A percentile compares a stretch with the other conserved stretches of the same genome.
Evolutionary conservation across 2,797 vertebrate species (phyloP).

Genomic region (Pseudochaenichthys georgianus): DNA sequence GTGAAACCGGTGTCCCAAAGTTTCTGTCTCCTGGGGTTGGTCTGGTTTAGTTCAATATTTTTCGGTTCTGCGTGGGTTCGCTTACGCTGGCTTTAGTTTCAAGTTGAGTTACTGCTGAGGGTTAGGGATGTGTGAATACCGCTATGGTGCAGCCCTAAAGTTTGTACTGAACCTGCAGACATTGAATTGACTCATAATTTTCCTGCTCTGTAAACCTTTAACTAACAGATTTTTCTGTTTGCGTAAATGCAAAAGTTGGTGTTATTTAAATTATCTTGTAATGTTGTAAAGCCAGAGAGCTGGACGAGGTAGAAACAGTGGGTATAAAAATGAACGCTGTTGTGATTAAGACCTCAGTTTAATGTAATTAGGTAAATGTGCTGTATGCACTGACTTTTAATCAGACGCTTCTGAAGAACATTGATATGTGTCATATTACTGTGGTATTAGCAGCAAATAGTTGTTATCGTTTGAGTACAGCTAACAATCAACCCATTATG

Average conservation of each 20-base stretch:
- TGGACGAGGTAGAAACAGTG: neutral
- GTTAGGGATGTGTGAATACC: neutral
- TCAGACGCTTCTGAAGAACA: constrained; percentile 27
- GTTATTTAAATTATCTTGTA: too few relatives aligned
- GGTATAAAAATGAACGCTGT: constrained; percentile 1
- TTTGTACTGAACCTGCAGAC: neutral
- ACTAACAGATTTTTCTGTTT: neutral
- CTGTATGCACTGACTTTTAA: constrained; percentile 35
- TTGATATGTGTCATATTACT: constrained; percentile 56
- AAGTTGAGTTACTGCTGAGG: neutral
- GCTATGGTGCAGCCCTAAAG: neutral
- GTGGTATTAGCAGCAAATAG: constrained; percentile 57
- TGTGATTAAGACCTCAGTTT: constrained; percentile 27
- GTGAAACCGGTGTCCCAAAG: too few relatives aligned
- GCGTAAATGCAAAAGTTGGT: neutral
- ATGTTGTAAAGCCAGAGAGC: neutral
- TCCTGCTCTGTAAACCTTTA: neutral
- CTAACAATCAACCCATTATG: constrained; percentile 47
- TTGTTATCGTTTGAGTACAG: constrained; percentile 41
- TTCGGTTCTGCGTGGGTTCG: neutral
- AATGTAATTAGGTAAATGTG: constrained; percentile 37
- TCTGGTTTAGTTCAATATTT: too few relatives aligned
- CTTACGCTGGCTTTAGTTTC: neutral
- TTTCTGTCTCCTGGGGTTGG: neutral
- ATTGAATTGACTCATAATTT: neutral